Base-by-base conservation (phyloP, 1,140 invertebrate genomes). In the Euglossa dilemma region DNA sequence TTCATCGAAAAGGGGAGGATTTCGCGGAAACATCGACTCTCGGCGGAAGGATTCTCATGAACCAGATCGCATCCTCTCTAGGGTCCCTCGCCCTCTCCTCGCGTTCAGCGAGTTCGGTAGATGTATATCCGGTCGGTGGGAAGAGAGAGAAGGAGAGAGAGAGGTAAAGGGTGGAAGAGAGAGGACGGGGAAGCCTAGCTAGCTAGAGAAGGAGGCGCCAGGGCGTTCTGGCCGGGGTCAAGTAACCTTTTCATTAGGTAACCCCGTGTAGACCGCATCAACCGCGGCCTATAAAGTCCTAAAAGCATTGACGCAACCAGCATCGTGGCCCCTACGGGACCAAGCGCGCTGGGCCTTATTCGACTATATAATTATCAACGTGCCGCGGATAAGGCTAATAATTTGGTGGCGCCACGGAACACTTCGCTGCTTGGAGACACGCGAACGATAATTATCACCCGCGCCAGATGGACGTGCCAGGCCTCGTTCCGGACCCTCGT, bases 181-280 rank as follows among this genome's bases (percentile, higher is more conserved):
- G 57, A 45, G 52, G 25, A 20, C 16, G 52, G 61, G 16, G 50
- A 73, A 36, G 36, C 6, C 43, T 50, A 47, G 71, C 76, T 61
- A 84, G 86, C 80, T 84, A 89, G 86, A 85, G 79, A 89, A 90
- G 90, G 89, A 93, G 93, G 93, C 92, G 93, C 92, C 92, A 93
- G 93, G 92, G 92, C 93, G 93, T 93, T 94, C 87, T 93, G 88
- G 79, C 88, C 80, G 91, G 92, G 93, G 93, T 94, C 92, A 93
- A 94, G 85, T 93, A 94, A 94, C 93, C 93, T 93, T 94, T 94
- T 94, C 93, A 94, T 94, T 94, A 93, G 93, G 90, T 92, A 92
- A 92, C 91, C 90, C 90, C 90, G 86, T 80, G 83, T 77, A 80
- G 76, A 88, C 88, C 89, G 89, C 87, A 84, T 88, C 81, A 86